Percentiles rank a stretch among this genome's conserved stretches.
phyloP scores from a whole-genome alignment of 2,888 invertebrate species.

The Bombylius discolor region DNA sequence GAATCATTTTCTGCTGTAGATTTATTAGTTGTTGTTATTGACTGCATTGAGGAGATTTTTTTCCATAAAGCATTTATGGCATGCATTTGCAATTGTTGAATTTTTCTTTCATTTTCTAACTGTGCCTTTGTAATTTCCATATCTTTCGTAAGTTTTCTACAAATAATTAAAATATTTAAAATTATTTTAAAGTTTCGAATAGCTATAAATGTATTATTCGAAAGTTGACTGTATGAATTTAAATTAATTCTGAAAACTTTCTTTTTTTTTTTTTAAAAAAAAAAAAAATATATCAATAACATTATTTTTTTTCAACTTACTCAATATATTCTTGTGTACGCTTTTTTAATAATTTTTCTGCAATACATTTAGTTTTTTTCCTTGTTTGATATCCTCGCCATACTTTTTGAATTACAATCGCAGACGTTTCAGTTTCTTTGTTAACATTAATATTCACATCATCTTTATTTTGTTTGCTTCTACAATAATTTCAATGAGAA shows the following conservation, averaged over 20 bases:
- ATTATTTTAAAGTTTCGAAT: too few relatives aligned
- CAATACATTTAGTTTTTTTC: constrained; percentile 42
- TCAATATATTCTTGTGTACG: constrained; percentile 73
- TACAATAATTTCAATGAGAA: too few relatives aligned
- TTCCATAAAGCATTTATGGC: constrained; percentile 84
- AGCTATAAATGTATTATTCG: too few relatives aligned
- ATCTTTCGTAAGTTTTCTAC: constrained; percentile 64
- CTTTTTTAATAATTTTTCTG: constrained; percentile 58
- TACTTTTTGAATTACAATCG: constrained; percentile 69
- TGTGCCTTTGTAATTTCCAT: constrained; percentile 77
- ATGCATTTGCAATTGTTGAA: constrained; percentile 79
- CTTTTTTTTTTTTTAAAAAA: too few relatives aligned
- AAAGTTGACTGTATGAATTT: too few relatives aligned
- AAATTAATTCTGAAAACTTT: too few relatives aligned
- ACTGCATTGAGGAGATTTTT: constrained; percentile 58
- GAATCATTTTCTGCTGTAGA: neutral
- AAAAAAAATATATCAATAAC: neutral
- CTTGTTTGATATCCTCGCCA: constrained; percentile 76
- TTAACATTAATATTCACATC: constrained; percentile 18
- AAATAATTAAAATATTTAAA: neutral
- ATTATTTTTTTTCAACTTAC: constrained; percentile 38
- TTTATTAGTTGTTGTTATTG: constrained; percentile 5
- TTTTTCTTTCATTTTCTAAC: constrained; percentile 69
- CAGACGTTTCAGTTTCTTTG: constrained; percentile 41
- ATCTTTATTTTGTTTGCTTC: constrained; percentile 24